Conservation (phyloP, 1,140 invertebrate genomes). For the Aricia agestis region DNA sequence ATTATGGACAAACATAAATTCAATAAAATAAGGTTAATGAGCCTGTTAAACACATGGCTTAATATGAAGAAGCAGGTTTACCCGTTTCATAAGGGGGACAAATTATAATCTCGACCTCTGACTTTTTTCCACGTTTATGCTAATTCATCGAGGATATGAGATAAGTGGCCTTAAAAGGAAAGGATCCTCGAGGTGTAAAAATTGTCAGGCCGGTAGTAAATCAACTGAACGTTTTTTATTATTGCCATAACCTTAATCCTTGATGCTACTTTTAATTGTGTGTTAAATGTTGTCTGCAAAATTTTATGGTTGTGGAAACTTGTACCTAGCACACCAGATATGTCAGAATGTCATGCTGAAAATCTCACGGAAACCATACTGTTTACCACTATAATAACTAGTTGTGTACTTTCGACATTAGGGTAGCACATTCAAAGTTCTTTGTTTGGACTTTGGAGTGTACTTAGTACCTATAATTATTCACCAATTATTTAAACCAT, state of each 20-base stretch:
- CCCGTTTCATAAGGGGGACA: conserved; percentile 8
- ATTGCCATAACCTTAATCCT: not conserved
- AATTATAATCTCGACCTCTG: conserved; percentile 13
- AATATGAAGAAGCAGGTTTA: conserved; percentile 12
- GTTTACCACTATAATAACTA: too few species aligned
- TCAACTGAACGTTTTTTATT: not conserved
- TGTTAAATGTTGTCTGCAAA: too few species aligned
- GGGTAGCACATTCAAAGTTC: too few species aligned
- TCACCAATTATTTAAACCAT: too few species aligned
- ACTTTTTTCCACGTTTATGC: not conserved
- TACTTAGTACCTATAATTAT: too few species aligned
- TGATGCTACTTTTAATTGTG: not conserved
- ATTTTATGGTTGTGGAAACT: too few species aligned
- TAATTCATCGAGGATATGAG: conserved; percentile 11
- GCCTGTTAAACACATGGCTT: not conserved
- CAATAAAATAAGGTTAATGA: not conserved
- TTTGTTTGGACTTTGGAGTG: too few species aligned
- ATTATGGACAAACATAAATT: not conserved
- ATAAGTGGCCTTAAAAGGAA: conserved; percentile 11
- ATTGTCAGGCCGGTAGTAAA: not conserved
- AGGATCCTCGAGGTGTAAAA: conserved; percentile 1
- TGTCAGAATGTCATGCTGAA: too few species aligned
- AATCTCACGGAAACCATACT: too few species aligned
- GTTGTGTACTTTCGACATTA: too few species aligned
- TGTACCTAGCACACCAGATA: too few species aligned